Evolutionary conservation across 2,888 invertebrate genomes (phyloP).

Genomic region (Lordiphosa fenestrarum): DNA sequence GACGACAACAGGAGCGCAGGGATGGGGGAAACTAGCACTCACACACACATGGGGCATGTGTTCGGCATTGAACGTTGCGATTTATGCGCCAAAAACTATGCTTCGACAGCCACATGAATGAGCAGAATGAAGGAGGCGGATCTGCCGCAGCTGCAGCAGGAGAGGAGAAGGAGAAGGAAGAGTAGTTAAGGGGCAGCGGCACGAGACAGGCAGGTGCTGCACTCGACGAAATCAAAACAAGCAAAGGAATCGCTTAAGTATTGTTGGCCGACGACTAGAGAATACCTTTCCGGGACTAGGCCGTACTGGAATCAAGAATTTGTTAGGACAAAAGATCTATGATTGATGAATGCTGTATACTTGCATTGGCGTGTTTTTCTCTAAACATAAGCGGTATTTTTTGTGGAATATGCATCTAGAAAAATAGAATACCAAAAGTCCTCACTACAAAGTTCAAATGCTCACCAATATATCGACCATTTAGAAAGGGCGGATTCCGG

Average conservation of each 20-base stretch:
- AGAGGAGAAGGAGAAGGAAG: neutral
- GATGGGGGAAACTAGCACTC: conserved; percentile 12
- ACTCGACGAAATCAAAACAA: conserved; percentile 67
- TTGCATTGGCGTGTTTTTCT: too few species aligned
- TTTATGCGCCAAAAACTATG: conserved; percentile 78
- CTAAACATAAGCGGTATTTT: too few species aligned
- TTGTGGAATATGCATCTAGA: too few species aligned
- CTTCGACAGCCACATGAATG: conserved; percentile 75
- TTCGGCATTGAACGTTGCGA: conserved; percentile 71
- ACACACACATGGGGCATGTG: conserved; percentile 32
- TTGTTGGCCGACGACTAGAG: conserved; percentile 12
- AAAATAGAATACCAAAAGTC: too few species aligned
- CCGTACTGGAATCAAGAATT: too few species aligned
- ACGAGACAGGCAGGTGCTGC: conserved; percentile 60
- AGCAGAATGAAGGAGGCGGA: conserved; percentile 40
- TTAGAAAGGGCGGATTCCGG: too few species aligned
- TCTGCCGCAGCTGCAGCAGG: neutral
- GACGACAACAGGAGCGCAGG: conserved; percentile 6
- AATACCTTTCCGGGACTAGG: conserved; percentile 34
- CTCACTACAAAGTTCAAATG: too few species aligned
- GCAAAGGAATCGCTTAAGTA: conserved; percentile 14
- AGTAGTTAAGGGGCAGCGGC: conserved; percentile 1
- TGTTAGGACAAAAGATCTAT: too few species aligned
- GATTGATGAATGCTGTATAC: too few species aligned
- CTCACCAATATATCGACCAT: too few species aligned